These are phyloP conservation scores for Drosophila takahashii DNA, from an alignment of 1,140 invertebrate species.

Conservation along the genomic window DNA sequence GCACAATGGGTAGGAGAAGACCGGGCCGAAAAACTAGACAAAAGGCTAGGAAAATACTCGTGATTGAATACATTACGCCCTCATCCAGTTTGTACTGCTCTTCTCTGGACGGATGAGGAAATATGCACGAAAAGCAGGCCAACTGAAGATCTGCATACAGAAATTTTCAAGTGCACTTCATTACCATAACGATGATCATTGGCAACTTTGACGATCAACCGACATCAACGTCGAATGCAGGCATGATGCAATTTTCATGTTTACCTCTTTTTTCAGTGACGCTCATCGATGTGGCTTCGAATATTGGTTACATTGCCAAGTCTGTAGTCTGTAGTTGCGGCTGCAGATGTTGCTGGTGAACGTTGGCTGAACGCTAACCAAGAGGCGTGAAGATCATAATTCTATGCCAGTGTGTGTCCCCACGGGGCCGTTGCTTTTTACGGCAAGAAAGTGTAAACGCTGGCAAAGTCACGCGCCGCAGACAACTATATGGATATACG, in stretches of 20 bases:
- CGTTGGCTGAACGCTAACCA: constrained; percentile 35
- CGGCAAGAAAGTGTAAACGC: constrained; percentile 73
- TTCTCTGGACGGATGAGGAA: constrained; percentile 30
- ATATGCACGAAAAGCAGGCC: constrained; percentile 13
- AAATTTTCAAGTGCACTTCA: constrained; percentile 70
- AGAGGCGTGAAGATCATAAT: constrained; percentile 78
- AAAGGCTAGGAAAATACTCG: constrained; percentile 25
- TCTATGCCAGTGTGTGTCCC: constrained; percentile 42
- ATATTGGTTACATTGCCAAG: constrained; percentile 81
- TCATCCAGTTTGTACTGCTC: constrained; percentile 1
- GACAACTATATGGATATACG: constrained; percentile 3
- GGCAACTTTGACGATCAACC: constrained; percentile 28
- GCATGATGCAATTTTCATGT: constrained; percentile 65
- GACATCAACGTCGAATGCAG: constrained; percentile 23
- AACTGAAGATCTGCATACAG: constrained; percentile 12
- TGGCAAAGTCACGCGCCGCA: constrained; percentile 70
- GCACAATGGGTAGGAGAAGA: constrained; percentile 40
- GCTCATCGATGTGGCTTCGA: constrained; percentile 58
- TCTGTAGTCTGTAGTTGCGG: constrained; percentile 24
- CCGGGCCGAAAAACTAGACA: constrained; percentile 19
- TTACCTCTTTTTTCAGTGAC: constrained; percentile 22
- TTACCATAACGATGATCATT: constrained; percentile 52
- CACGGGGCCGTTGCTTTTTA: constrained; percentile 44
- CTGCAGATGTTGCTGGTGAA: constrained; percentile 26
- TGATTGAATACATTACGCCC: constrained; percentile 45